These are phyloP conservation scores for Petrolisthes cinctipes DNA, from an alignment of 2,888 invertebrate genomes.

Conservation along the genomic window DNA sequence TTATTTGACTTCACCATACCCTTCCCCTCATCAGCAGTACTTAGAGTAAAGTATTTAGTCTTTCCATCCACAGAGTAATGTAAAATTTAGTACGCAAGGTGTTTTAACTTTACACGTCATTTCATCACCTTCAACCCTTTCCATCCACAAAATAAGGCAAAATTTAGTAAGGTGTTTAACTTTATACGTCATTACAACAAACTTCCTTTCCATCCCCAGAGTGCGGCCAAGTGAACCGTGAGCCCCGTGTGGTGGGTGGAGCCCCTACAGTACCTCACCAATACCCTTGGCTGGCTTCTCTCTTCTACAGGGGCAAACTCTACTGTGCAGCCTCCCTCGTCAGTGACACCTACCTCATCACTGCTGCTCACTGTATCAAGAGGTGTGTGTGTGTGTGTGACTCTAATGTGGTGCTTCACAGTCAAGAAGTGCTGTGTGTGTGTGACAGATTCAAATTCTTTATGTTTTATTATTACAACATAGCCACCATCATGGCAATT, in stretches of 20 bases:
- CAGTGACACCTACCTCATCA: conserved; percentile 55
- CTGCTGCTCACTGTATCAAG: conserved; percentile 63
- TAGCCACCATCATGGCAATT: background rate
- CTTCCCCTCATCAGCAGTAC: no score
- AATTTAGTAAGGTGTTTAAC: background rate
- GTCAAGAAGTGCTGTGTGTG: background rate
- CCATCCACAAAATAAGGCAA: background rate
- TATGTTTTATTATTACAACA: no score
- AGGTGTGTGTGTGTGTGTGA: conserved; percentile 26
- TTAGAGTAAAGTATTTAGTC: no score
- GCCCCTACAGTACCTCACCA: conserved; percentile 18
- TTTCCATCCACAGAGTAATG: no score
- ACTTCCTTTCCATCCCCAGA: conserved; percentile 16
- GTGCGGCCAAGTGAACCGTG: conserved; percentile 54
- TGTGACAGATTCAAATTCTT: no score
- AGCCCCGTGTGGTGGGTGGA: conserved; percentile 59
- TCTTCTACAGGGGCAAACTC: conserved; percentile 61
- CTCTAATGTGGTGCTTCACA: background rate
- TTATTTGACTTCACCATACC: no score
- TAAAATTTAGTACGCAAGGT: no score
- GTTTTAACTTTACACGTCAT: background rate
- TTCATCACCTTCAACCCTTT: background rate
- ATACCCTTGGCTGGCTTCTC: conserved; percentile 60
- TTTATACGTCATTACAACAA: background rate
- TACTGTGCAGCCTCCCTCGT: conserved; percentile 62